Base-by-base conservation (phyloP, 2,888 invertebrate genomes). In the Parasteatoda lunata region DNA sequence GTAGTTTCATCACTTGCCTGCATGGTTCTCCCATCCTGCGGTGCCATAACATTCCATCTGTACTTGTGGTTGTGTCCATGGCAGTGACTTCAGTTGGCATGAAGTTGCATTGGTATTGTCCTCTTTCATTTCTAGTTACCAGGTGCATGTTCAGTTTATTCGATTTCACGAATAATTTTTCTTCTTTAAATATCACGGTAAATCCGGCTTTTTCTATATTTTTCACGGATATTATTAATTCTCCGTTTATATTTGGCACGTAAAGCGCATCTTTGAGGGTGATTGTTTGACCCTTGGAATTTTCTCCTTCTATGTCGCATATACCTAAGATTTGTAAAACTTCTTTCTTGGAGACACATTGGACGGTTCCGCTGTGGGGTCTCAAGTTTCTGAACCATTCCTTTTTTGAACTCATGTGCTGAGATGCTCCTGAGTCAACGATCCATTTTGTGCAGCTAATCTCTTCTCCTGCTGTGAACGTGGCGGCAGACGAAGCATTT, bases 381-480 rank as follows among this genome's bases (percentile, higher is more conserved):
- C 9, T 54, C 4, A 73, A 15, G n/a, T n/a, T n/a, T n/a, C n/a
- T n/a, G n/a, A n/a, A n/a, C n/a, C n/a, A n/a, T n/a, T n/a, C n/a
- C n/a, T n/a, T n/a, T n/a, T n/a, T n/a, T n/a, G n/a, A n/a, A n/a
- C n/a, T n/a, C n/a, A n/a, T n/a, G n/a, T n/a, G n/a, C n/a, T n/a
- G n/a, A n/a, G n/a, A n/a, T n/a, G n/a, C n/a, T n/a, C n/a, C n/a
- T n/a, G n/a, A n/a, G n/a, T n/a, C n/a, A n/a, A n/a, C n/a, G n/a
- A n/a, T n/a, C n/a, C n/a, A n/a, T 6, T 52, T 15, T 13, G 45
- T 45, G 4, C 3, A 30, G 54, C 5, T 13, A 5, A 9, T 3
- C 3, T 13, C 54, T 73, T 73, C 54, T 15, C 72, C 72, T 11
- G 72, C 72, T 45, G 54, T 30, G 54, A 73, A 66, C 4, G 51